Base-by-base conservation (phyloP, 2,113 vertebrate species). In the Erythrocercus mccallii region DNA sequence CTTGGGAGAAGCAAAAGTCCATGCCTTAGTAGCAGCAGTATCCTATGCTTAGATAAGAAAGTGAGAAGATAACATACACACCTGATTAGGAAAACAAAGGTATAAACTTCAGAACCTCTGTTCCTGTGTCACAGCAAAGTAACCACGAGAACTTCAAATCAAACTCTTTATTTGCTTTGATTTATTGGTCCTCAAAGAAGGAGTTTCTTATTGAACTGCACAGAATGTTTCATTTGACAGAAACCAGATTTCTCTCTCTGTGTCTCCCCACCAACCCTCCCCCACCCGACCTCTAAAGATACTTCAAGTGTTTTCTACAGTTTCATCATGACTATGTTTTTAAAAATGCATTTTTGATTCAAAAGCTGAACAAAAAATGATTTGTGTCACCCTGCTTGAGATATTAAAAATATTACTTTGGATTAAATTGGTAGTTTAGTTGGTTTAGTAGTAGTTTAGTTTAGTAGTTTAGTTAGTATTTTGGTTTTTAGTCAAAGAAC, bases 201-300 rank as follows among this genome's bases (percentile, higher is more conserved):
- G 27, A 6, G 1, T 48, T 90, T 81, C 31, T 88, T 69, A 37
- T 69, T 88, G 56, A 44, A 2, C 16, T 40, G 10, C 15, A 74
- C 2, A 5, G 73, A 91, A 70, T 64, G 27, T 50, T 78, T 57
- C 47, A 30, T 73, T 78, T 91, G 86, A 84, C 64, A 81, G 10
- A 88, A 70, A 91, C 2, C 45, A 81, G 44, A 61, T 77, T 80
- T 83, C 7, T 86, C 15, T 68, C 22, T 69, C 10, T 33, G 30
- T 62, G 35, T 42, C 25, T 20, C 30, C n/a, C 38, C 54, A 51
- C 19, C 53, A 58, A 9, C 5, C 6, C 7, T 21, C 21, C 3
- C 24, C 6, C 4, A 18, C 11, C 4, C 0, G 0, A 35, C 47
- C 22, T 62, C 37, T 18, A n/a, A 35, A 60, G 78, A 35, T 33